Percentiles rank a stretch among this genome's conserved stretches.
phyloP scores from a whole-genome alignment of 2,797 vertebrate species.

The Centropyge bicolor region DNA sequence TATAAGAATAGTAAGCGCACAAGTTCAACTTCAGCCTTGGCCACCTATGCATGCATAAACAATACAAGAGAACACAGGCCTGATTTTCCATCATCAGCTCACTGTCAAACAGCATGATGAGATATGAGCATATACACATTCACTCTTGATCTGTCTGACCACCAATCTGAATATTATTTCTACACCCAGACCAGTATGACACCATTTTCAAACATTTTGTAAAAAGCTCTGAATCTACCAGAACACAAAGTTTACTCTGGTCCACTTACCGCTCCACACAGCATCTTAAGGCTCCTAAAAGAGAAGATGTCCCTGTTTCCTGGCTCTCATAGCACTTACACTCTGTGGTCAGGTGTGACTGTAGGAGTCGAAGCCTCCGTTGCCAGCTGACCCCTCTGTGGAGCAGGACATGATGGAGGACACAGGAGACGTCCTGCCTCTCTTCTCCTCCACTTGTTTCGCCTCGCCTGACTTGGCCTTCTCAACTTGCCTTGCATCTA shows the following conservation, averaged over 20 bases:
- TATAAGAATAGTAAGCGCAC: background rate
- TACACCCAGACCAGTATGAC: background rate
- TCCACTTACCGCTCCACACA: slow-evolving; percentile 92
- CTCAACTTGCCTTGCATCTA: slow-evolving; percentile 90
- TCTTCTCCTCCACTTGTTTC: slow-evolving; percentile 62
- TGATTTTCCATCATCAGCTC: background rate
- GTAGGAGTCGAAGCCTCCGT: slow-evolving; percentile 14
- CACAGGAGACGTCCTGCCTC: slow-evolving; percentile 49
- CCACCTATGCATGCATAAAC: background rate
- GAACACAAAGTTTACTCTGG: slow-evolving; percentile 1
- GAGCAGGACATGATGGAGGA: slow-evolving; percentile 71
- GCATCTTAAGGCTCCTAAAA: slow-evolving; percentile 87
- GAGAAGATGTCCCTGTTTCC: slow-evolving; percentile 65
- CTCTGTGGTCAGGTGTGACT: slow-evolving; percentile 42
- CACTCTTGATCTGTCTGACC: background rate
- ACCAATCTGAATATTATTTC: background rate
- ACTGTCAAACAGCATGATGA: slow-evolving; percentile 4
- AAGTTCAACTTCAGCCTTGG: background rate
- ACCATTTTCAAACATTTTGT: background rate
- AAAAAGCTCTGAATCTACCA: background rate
- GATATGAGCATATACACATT: background rate
- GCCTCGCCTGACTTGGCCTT: slow-evolving; percentile 85
- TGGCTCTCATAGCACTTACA: slow-evolving; percentile 74
- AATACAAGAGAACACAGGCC: background rate
- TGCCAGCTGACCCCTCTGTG: slow-evolving; percentile 31